Evolutionary conservation across 2,888 invertebrate species (phyloP).

Genomic region (Campaea margaritaria): DNA sequence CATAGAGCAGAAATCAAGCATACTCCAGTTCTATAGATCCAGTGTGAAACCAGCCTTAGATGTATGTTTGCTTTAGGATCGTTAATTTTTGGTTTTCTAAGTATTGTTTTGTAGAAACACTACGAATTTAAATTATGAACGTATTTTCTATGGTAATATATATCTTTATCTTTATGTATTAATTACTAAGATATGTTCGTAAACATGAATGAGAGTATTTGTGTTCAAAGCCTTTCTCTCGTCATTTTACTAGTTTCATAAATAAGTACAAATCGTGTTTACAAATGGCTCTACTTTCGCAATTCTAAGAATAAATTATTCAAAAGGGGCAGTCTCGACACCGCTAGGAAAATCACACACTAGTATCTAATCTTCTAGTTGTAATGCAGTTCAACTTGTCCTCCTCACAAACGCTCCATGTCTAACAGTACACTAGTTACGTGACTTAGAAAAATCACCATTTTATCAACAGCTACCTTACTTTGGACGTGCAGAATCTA

Average conservation of each 20-base stretch:
- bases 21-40: constrained; percentile 15
- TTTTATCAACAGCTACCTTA: constrained; percentile 52
- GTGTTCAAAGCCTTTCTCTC: not conserved
- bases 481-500: constrained; percentile 33
- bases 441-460: constrained; percentile 69
- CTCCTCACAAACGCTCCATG: constrained; percentile 38
- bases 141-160: no score
- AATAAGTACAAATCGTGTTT: not conserved
- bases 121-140: no score
- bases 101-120: no score
- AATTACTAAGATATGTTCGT: no score
- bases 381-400: constrained; percentile 44
- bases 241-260: not conserved
- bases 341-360: constrained; percentile 32
- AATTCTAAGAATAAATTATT: constrained; percentile 20
- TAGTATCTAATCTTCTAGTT: constrained; percentile 32
- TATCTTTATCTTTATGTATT: no score
- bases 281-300: constrained; percentile 14
- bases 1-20: not conserved
- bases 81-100: not conserved
- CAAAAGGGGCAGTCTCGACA: constrained; percentile 18
- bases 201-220: not conserved
- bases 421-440: constrained; percentile 67
- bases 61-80: constrained; percentile 48
- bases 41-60: constrained; percentile 52